Conservation (phyloP, 2,888 invertebrate genomes). For the Eretmocerus hayati region DNA sequence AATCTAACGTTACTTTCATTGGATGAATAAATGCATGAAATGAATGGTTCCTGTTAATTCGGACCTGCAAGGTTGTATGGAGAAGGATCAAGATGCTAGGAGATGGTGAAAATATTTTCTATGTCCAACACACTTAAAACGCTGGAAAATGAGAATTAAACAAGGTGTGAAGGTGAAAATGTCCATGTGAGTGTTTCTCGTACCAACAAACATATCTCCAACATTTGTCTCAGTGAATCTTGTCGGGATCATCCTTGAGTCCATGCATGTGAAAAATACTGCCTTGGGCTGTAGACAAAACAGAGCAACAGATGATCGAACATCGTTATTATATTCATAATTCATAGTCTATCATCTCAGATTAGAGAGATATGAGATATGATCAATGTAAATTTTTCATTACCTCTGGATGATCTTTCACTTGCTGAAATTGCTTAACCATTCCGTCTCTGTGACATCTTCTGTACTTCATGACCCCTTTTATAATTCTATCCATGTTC, state of each 20-base stretch:
- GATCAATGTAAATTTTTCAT: slow-evolving; percentile 31
- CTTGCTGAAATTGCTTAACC: slow-evolving; percentile 88
- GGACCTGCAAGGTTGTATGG: slow-evolving; percentile 11
- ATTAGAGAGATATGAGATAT: slow-evolving; percentile 16
- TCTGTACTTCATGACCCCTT: slow-evolving; percentile 85
- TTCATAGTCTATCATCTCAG: not conserved
- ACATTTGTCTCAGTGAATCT: slow-evolving; percentile 91
- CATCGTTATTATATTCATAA: not conserved
- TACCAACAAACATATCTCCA: slow-evolving; percentile 96
- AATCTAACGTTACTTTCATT: too few species aligned
- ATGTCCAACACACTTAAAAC: slow-evolving; percentile 1
- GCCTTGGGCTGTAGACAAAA: slow-evolving; percentile 73
- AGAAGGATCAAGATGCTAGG: slow-evolving; percentile 13
- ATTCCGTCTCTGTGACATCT: slow-evolving; percentile 72
- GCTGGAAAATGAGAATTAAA: not conserved
- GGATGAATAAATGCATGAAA: slow-evolving; percentile 4
- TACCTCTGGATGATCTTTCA: slow-evolving; percentile 82
- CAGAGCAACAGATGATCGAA: not conserved
- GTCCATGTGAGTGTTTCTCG: slow-evolving; percentile 31
- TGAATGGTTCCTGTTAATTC: slow-evolving; percentile 12
- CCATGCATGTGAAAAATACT: slow-evolving; percentile 96
- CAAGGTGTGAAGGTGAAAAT: slow-evolving; percentile 15
- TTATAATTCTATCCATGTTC: slow-evolving; percentile 77
- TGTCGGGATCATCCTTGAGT: slow-evolving; percentile 94
- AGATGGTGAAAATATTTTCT: slow-evolving; percentile 4